Base-by-base conservation (phyloP, 2,797 vertebrate species). In the Spinus pinus region DNA sequence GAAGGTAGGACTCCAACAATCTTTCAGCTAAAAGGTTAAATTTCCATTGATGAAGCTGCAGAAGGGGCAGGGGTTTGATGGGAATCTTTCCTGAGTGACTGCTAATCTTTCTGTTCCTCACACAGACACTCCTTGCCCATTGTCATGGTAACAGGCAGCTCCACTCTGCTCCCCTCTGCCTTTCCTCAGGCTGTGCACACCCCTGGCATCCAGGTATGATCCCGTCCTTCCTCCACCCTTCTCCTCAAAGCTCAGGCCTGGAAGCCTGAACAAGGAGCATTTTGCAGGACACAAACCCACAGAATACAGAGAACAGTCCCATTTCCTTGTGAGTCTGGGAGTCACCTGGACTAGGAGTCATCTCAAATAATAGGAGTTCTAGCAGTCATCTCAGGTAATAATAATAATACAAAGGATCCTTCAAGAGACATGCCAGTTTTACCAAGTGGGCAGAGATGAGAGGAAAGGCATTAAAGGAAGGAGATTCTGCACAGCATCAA, bases 61-160 rank as follows among this genome's bases (percentile, higher is more conserved):
- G 54, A 62, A 84, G 72, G 81, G 51, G 50, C 22, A 31, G 20
- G 35, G 67, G 7, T 90, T 86, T 72, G 91, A 81, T 86, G 58
- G 90, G 54, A 72, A 81, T 93, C 95, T 62, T 84, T 62, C 71
- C 77, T 62, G 93, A 54, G 71, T 35, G 58, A 30, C 46, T 93
- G 62, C 62, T 95, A 91, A 92, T 95, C 75, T 78, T 85, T 67
- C 39, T 69, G 78, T 72, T 95, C 57, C 1, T 12, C 58, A 22
- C 57, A 65, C 65, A 78, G 89, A 74, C 42, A 56, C 19, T 41
- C 31, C 31, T 80, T 94, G 77, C 82, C 78, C 56, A 95, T 92
- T 94, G 95, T 95, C 95, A 96, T 90, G 94, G 95, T 87, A 95
- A 93, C 95, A 79, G 57, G 54, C 73, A 90, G 86, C 65, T 82